phyloP scores from a whole-genome alignment of 2,888 invertebrate genomes.

The Scaptomyza polygonia region DNA sequence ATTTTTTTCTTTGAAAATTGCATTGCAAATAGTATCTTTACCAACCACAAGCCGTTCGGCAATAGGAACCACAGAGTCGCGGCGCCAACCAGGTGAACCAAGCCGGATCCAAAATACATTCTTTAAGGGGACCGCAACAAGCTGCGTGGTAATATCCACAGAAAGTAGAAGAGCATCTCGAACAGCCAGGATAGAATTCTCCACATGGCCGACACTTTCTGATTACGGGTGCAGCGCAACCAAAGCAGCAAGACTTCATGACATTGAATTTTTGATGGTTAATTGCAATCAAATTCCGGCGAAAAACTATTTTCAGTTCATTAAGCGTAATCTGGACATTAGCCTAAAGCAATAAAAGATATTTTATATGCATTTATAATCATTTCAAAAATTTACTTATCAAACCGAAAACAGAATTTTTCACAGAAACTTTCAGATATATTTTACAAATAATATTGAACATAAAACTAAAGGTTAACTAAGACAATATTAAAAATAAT shows the following conservation, averaged over 20 bases:
- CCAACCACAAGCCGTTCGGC: no score
- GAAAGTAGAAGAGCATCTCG: conserved; percentile 27
- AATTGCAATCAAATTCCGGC: conserved; percentile 1
- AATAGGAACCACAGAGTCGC: no score
- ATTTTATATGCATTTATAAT: neutral
- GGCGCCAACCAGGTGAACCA: conserved; percentile 16
- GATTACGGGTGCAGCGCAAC: conserved; percentile 2
- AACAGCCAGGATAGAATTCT: conserved; percentile 21
- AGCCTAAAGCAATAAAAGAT: neutral
- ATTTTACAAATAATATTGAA: neutral
- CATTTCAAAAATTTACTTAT: neutral
- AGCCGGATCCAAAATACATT: conserved; percentile 34
- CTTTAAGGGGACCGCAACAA: conserved; percentile 33
- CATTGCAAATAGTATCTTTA: no score
- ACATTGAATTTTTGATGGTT: conserved; percentile 21
- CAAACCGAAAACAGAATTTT: conserved; percentile 10
- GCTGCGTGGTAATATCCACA: conserved; percentile 33
- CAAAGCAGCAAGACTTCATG: conserved; percentile 11
- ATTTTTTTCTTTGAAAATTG: neutral
- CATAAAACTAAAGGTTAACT: neutral
- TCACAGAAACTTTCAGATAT: neutral
- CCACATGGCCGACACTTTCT: conserved; percentile 7
- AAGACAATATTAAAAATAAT: neutral
- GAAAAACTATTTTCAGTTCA: conserved; percentile 2
- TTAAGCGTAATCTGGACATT: neutral